Evolutionary conservation across 2,888 invertebrate species (phyloP).

Genomic region (Nymphalis urticae): DNA sequence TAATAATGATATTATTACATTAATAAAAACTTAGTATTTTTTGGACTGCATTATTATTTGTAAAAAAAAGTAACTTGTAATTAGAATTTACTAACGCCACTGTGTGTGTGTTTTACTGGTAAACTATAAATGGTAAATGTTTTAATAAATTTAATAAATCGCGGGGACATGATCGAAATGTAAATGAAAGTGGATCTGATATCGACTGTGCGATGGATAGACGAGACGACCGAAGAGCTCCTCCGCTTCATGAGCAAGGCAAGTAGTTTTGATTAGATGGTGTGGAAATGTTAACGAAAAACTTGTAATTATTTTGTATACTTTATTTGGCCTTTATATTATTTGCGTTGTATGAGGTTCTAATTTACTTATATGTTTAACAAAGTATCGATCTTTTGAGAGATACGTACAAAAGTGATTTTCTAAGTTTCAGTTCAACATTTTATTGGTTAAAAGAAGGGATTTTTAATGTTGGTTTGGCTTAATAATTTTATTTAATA

Average conservation of each 20-base stretch:
- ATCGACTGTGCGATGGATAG: conserved; percentile 71
- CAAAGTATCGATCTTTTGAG: no score
- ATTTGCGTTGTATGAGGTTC: no score
- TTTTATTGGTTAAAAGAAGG: no score
- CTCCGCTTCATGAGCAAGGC: conserved; percentile 69
- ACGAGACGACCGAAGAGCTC: conserved; percentile 66
- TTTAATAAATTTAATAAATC: conserved; percentile 7
- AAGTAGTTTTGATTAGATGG: conserved; percentile 33
- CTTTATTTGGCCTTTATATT: background rate
- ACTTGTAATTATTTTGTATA: background rate
- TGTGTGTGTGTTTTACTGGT: background rate
- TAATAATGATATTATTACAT: background rate
- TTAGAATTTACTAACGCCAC: no score
- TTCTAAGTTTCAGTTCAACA: no score
- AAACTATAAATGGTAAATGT: no score
- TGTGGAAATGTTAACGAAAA: background rate
- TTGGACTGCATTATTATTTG: no score
- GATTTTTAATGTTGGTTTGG: no score
- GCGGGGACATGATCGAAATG: conserved; percentile 38
- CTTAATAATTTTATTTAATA: background rate
- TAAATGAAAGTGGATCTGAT: conserved; percentile 58
- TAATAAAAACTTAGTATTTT: no score
- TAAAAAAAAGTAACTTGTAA: no score
- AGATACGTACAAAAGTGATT: no score
- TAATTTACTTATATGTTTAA: no score